These are phyloP conservation scores for Lamprotornis superbus DNA, from an alignment of 2,113 vertebrate species.

Conservation along the genomic window DNA sequence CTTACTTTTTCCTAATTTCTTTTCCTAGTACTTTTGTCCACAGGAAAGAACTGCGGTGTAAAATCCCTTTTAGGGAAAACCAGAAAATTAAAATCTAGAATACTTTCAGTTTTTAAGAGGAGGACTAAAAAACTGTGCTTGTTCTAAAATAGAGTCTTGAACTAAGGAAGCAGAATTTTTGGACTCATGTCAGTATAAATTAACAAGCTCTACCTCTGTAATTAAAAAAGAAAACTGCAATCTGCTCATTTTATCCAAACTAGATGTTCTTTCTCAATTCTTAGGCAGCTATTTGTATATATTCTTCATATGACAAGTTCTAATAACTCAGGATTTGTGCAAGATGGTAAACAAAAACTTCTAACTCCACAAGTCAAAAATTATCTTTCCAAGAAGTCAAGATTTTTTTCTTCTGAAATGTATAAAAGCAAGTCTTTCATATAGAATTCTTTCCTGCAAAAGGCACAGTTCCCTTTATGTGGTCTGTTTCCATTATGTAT, in stretches of 20 bases:
- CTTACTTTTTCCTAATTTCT: not conserved
- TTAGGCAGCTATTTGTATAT: not conserved
- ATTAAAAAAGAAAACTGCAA: not conserved
- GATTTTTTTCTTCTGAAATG: not conserved
- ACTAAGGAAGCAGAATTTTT: not conserved
- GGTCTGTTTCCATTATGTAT: not conserved
- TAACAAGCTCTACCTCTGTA: not conserved
- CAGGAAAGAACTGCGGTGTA: not conserved
- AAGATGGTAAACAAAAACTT: not conserved
- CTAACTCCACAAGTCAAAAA: not conserved
- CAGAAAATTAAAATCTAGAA: not conserved
- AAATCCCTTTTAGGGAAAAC: not conserved
- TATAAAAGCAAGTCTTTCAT: not conserved
- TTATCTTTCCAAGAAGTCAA: not conserved
- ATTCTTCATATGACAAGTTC: not conserved
- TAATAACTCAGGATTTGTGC: not conserved
- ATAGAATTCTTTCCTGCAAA: not conserved
- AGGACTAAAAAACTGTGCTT: not conserved
- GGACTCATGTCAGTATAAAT: not conserved
- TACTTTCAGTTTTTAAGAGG: not conserved
- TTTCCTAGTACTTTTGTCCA: not conserved
- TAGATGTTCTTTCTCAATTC: not conserved
- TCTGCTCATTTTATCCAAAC: not conserved
- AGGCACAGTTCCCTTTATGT: not conserved
- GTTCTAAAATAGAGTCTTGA: not conserved